Evolutionary conservation across 2,113 vertebrate species (phyloP).

Genomic region (Pionites leucogaster): DNA sequence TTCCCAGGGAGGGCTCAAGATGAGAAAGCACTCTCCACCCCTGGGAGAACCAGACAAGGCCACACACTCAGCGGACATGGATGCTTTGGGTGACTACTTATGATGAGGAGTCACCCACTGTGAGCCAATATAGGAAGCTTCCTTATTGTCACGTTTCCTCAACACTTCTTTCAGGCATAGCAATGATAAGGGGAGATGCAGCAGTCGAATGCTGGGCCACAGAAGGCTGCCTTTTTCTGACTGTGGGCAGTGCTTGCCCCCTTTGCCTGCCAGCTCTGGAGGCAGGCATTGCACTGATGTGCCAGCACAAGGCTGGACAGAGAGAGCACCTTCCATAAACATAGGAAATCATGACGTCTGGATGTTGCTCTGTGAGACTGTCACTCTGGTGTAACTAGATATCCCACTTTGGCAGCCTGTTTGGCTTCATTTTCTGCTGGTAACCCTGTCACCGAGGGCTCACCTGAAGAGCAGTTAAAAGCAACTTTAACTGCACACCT

Average conservation of each 20-base stretch:
- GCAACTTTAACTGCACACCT: neutral
- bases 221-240: neutral
- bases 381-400: neutral
- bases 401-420: neutral
- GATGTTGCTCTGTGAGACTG: neutral
- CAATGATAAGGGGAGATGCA: neutral
- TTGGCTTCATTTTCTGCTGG: conserved; percentile 5
- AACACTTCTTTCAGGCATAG: neutral
- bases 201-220: neutral
- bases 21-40: neutral
- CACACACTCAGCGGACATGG: neutral
- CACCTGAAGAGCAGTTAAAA: neutral
- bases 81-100: neutral
- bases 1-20: neutral
- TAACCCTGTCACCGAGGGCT: neutral
- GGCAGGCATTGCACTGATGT: neutral
- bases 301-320: neutral
- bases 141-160: neutral
- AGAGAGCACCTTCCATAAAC: neutral
- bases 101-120: neutral
- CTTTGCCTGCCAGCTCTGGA: neutral
- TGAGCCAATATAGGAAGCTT: conserved; percentile 12
- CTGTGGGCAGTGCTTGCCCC: rapidly evolving
- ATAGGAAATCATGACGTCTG: neutral
- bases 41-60: neutral